phyloP scores from a whole-genome alignment of 1,140 invertebrate species.

The Trachymyrmex cornetzi region DNA sequence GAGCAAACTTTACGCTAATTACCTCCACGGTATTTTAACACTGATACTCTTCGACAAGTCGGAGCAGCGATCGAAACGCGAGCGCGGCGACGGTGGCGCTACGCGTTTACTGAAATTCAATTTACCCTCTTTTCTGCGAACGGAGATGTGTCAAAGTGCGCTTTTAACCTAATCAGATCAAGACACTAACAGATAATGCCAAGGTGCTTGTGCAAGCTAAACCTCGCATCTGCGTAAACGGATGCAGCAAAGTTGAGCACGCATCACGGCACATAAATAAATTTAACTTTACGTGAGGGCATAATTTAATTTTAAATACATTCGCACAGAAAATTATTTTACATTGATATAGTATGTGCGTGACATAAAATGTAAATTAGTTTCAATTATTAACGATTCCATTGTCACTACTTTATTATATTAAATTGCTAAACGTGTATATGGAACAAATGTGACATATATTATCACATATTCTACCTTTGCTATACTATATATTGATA shows the following conservation, averaged over 20 bases:
- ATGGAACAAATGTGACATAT: constrained; percentile 20
- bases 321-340: background rate
- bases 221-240: constrained; percentile 16
- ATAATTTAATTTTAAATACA: constrained; percentile 27
- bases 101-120: constrained; percentile 50
- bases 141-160: constrained; percentile 9
- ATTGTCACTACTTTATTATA: constrained; percentile 33
- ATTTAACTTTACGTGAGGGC: background rate
- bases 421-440: constrained; percentile 33
- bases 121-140: constrained; percentile 52
- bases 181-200: constrained; percentile 39
- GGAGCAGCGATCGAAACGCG: constrained; percentile 33
- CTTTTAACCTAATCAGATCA: constrained; percentile 61
- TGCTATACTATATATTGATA: constrained; percentile 27
- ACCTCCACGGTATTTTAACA: constrained; percentile 53
- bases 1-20: constrained; percentile 56
- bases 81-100: background rate
- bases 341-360: background rate
- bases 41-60: constrained; percentile 54
- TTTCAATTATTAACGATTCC: constrained; percentile 36
- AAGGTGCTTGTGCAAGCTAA: constrained; percentile 37
- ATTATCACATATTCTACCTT: background rate
- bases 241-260: constrained; percentile 14
- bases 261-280: constrained; percentile 20
- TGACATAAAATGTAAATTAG: constrained; percentile 43